phyloP scores from a whole-genome alignment of 2,888 invertebrate species.

The Drosophila cyrtoloma region DNA sequence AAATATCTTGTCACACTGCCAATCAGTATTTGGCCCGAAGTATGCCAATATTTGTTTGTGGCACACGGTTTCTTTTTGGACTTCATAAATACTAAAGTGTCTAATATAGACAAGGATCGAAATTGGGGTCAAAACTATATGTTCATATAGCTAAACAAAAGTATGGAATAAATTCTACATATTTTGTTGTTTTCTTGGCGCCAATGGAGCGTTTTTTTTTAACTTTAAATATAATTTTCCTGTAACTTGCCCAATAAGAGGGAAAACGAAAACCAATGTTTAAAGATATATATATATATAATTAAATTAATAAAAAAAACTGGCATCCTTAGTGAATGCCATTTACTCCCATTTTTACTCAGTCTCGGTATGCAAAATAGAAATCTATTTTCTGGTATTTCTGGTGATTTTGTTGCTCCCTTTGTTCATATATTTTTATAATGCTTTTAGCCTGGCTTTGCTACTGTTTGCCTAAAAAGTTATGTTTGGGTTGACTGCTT shows the following conservation, averaged over 20 bases:
- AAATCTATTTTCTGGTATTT: constrained; percentile 63
- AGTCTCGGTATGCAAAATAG: constrained; percentile 74
- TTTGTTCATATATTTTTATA: constrained; percentile 42
- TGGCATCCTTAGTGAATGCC: constrained; percentile 45
- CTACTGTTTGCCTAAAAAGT: constrained; percentile 13
- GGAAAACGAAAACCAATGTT: constrained; percentile 37
- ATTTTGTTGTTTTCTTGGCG: constrained; percentile 40
- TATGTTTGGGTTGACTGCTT: constrained; percentile 39
- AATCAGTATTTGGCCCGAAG: constrained; percentile 39
- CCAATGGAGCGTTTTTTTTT: constrained; percentile 61
- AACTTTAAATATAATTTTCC: constrained; percentile 55
- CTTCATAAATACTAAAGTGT: constrained; percentile 67
- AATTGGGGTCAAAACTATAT: constrained; percentile 65
- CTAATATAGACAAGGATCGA: constrained; percentile 80
- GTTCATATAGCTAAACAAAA: constrained; percentile 50
- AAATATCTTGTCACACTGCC: constrained; percentile 7
- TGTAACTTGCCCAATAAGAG: constrained; percentile 54
- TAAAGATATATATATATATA: constrained; percentile 4
- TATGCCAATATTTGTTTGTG: constrained; percentile 43
- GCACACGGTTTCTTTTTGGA: constrained; percentile 23
- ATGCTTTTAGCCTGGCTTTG: constrained; percentile 21
- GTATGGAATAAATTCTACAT: constrained; percentile 48
- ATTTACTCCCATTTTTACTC: constrained; percentile 62
- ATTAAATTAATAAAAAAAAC: constrained; percentile 26
- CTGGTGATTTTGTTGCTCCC: constrained; percentile 62